Evolutionary conservation across 2,113 vertebrate genomes (phyloP).

Genomic region (Dicerorhinus sumatrensis): DNA sequence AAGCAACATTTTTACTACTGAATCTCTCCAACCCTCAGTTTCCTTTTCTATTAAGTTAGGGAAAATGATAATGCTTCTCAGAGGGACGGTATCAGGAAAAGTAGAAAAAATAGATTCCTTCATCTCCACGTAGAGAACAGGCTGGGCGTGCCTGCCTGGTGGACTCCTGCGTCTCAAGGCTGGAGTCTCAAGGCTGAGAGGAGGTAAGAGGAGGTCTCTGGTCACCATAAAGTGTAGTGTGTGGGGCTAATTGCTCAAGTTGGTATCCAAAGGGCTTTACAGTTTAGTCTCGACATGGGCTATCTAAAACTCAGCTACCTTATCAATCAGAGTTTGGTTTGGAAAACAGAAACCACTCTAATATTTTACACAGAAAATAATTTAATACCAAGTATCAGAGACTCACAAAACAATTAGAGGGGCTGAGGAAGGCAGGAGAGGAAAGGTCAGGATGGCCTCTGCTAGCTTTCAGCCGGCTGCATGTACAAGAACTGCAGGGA

Average conservation of each 20-base stretch:
- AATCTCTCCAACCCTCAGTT: not conserved
- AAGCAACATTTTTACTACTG: not conserved
- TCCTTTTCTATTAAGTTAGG: not conserved
- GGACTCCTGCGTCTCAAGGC: not conserved
- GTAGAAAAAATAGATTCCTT: not conserved
- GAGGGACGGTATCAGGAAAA: not conserved
- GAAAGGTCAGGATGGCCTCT: not conserved
- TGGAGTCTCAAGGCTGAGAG: not conserved
- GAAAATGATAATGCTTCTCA: not conserved
- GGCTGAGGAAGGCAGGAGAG: not conserved
- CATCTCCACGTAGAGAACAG: not conserved
- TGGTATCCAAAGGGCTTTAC: not conserved
- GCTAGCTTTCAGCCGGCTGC: not conserved
- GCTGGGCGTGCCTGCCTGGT: not conserved
- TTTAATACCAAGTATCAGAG: not conserved
- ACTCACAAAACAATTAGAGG: not conserved
- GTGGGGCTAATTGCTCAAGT: not conserved
- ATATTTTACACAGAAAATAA: conserved; percentile 13
- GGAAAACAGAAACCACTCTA: not conserved
- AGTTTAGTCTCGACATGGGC: not conserved
- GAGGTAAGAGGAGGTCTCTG: not conserved
- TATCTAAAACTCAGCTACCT: not conserved
- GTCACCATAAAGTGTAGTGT: not conserved
- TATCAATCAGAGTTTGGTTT: not conserved
- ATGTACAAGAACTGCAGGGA: not conserved